Evolutionary conservation across 1,140 invertebrate genomes (phyloP).

Genomic region (Battus philenor): DNA sequence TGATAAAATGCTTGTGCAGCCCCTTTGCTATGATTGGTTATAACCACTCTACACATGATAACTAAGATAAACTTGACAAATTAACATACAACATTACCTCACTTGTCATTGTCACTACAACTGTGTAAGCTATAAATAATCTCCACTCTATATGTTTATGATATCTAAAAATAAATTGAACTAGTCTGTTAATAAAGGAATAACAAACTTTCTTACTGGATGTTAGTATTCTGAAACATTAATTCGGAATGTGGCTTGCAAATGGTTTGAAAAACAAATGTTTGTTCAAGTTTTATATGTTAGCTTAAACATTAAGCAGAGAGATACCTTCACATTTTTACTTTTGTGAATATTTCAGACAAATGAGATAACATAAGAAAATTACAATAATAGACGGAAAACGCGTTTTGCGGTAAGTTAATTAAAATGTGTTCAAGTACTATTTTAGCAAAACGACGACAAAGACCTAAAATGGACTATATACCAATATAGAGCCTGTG

Average conservation of each 20-base stretch:
- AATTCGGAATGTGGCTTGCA: neutral
- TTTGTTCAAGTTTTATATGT: constrained; percentile 2
- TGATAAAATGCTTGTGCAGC: constrained; percentile 38
- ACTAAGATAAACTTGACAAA: constrained; percentile 65
- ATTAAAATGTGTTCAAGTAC: too few relatives aligned
- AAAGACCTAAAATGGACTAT: too few relatives aligned
- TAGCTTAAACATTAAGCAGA: too few relatives aligned
- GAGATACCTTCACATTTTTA: too few relatives aligned
- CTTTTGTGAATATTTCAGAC: too few relatives aligned
- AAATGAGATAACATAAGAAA: too few relatives aligned
- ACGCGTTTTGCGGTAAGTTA: too few relatives aligned
- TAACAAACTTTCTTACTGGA: too few relatives aligned
- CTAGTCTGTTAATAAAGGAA: too few relatives aligned
- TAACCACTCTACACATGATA: constrained; percentile 47
- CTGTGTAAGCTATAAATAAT: constrained; percentile 34
- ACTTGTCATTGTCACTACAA: constrained; percentile 62
- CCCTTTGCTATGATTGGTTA: constrained; percentile 49
- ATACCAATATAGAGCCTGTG: too few relatives aligned
- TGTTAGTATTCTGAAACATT: neutral
- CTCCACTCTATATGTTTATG: constrained; percentile 22
- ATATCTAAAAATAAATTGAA: neutral
- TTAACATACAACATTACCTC: constrained; percentile 63
- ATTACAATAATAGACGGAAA: too few relatives aligned
- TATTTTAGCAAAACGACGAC: too few relatives aligned
- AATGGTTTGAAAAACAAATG: neutral